Conservation (phyloP, 1,140 invertebrate genomes). For the Drosophila lacertosa region DNA sequence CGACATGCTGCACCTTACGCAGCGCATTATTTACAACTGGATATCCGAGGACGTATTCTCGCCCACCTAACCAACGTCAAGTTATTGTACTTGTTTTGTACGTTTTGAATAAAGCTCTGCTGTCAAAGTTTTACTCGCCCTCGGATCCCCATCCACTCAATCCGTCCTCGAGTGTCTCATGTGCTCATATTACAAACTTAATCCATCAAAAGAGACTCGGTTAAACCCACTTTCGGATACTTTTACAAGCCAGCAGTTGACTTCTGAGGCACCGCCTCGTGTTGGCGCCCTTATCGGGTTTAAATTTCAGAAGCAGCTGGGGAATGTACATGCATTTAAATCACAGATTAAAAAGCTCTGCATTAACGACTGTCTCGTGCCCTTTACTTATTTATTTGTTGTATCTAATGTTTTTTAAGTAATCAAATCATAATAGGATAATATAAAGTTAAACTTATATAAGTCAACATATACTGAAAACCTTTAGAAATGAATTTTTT, state of each 20-base stretch:
- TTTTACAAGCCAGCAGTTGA: constrained; percentile 11
- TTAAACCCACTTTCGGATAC: constrained; percentile 5
- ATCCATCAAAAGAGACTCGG: constrained; percentile 17
- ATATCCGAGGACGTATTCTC: background rate
- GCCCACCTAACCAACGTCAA: no score
- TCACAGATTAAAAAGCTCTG: background rate
- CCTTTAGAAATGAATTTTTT: no score
- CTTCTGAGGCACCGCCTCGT: constrained; percentile 15
- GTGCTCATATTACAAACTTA: constrained; percentile 13
- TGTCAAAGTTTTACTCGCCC: background rate
- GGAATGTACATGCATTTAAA: no score
- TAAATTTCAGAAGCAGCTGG: background rate
- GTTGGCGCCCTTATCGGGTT: constrained; percentile 1
- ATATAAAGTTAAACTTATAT: no score
- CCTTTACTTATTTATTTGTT: background rate
- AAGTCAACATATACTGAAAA: no score
- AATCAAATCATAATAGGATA: no score
- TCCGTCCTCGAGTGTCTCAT: background rate
- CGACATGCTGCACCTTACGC: constrained; percentile 31
- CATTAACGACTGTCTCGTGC: background rate
- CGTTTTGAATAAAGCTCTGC: background rate
- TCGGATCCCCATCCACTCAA: background rate
- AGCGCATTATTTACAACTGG: constrained; percentile 39
- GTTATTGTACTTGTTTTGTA: background rate
- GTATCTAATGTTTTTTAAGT: no score